Base-by-base conservation (phyloP, 2,113 vertebrate genomes). In the Anolis carolinensis region DNA sequence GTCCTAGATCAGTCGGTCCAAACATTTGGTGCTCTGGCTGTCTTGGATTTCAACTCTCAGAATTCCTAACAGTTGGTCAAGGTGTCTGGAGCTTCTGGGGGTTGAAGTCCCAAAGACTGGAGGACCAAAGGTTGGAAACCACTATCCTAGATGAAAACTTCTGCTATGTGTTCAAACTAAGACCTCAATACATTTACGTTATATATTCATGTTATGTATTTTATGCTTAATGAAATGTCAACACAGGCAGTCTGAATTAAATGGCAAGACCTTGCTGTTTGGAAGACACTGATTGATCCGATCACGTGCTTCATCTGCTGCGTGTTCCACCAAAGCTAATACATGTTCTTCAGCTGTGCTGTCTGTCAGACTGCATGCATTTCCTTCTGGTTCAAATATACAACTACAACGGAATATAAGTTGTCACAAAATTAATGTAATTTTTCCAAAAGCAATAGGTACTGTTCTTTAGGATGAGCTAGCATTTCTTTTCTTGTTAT, bases 341-440 rank as follows among this genome's bases (percentile, higher is more conserved):
- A 99, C 98, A 4, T 99, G 98, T 87, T 99, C 98, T 94, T 99
- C 98, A 0, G 98, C 98, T 0, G 99, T 99, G 90, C 98, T 99
- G 95, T 99, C 98, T 0, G 98, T 99, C 92, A 98, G 91, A 91
- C 99, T 99, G 95, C 99, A 99, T 0, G 99, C 99, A 0, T 97
- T 99, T 14, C 98, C 99, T 93, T 99, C 99, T 0, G 97, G 98
- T 94, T 99, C 99, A 93, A 97, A 99, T 89, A 98, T 93, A 89
- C 98, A 98, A 94, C 98, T 99, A 85, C 82, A 87, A 93, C 82
- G 90, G 79, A 95, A 39, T 62, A 88, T 14, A 0, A 90, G 83
- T 62, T 91, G 81, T 83, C 10, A 79, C 34, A 70, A 71, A 70
- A 77, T 74, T 81, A 48, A 63, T 63, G n/a, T 52, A 82, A 2